These are phyloP conservation scores for Dipodomys stephensi DNA, from an alignment of 2,113 vertebrate genomes.

Conservation along the genomic window DNA sequence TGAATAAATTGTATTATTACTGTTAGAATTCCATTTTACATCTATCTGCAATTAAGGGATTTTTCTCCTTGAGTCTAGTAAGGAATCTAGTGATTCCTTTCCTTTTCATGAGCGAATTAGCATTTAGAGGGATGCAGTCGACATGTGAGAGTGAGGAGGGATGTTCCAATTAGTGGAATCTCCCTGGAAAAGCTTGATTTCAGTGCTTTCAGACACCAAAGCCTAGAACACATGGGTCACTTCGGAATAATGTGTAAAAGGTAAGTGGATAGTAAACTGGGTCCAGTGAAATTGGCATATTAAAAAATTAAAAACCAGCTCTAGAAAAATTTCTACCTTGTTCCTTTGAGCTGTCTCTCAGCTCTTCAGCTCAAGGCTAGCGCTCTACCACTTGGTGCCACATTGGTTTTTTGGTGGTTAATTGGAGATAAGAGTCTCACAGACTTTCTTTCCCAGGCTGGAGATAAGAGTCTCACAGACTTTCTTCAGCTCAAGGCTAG, in stretches of 20 bases:
- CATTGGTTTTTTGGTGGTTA: too few relatives aligned
- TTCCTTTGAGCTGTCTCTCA: neutral
- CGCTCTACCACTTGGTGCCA: too few relatives aligned
- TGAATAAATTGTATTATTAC: neutral
- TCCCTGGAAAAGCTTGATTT: neutral
- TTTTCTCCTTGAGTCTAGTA: neutral
- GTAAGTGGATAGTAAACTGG: neutral
- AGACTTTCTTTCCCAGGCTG: too few relatives aligned
- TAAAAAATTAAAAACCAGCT: neutral
- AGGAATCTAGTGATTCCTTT: neutral
- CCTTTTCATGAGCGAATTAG: neutral
- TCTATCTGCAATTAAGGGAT: neutral
- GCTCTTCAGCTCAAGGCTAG: too few relatives aligned
- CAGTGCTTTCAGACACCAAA: neutral
- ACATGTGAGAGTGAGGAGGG: neutral
- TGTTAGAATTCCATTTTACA: neutral
- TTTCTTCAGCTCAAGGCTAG: too few relatives aligned
- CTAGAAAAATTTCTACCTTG: neutral
- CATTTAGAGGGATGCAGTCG: neutral
- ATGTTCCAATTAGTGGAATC: neutral
- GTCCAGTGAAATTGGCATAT: neutral
- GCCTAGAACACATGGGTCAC: accelerated
- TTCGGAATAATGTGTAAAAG: neutral
- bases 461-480: too few relatives aligned
- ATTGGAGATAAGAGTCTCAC: too few relatives aligned